Evolutionary conservation across 2,113 vertebrate genomes (phyloP).

Genomic region (Seriola dumerili): DNA sequence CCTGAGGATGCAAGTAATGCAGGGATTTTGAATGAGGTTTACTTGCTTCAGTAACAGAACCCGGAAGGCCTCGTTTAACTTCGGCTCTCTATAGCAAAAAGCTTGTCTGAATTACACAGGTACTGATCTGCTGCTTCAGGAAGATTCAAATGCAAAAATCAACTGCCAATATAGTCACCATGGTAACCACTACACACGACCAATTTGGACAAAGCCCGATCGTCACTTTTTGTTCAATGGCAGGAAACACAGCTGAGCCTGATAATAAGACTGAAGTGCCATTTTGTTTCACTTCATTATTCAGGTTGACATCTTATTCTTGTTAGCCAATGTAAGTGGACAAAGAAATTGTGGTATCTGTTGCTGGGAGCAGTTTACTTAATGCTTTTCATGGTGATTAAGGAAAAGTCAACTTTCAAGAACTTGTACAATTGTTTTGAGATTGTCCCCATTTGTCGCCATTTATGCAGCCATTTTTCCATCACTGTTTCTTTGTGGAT

Average conservation of each 20-base stretch:
- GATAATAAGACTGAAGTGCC: not conserved
- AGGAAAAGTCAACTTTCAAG: not conserved
- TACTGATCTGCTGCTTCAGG: not conserved
- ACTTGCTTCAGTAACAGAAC: not conserved
- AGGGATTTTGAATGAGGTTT: not conserved
- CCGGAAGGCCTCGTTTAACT: not conserved
- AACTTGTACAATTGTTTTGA: not conserved
- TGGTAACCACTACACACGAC: constrained; percentile 1
- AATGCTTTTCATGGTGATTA: not conserved
- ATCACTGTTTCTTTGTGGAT: not conserved
- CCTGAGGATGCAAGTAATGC: too few species aligned
- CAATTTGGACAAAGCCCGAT: not conserved
- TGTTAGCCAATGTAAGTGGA: not conserved
- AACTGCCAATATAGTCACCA: not conserved
- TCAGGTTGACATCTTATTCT: not conserved
- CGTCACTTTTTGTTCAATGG: constrained; percentile 12
- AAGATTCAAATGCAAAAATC: not conserved
- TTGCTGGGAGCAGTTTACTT: not conserved
- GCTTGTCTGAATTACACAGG: too few species aligned
- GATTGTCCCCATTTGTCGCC: not conserved
- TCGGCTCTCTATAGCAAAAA: too few species aligned
- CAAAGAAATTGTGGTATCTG: not conserved
- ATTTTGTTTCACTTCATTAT: not conserved
- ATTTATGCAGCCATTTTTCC: not conserved
- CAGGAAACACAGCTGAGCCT: not conserved